phyloP scores from a whole-genome alignment of 2,113 vertebrate genomes.

The Chaetorhynchus papuensis region DNA sequence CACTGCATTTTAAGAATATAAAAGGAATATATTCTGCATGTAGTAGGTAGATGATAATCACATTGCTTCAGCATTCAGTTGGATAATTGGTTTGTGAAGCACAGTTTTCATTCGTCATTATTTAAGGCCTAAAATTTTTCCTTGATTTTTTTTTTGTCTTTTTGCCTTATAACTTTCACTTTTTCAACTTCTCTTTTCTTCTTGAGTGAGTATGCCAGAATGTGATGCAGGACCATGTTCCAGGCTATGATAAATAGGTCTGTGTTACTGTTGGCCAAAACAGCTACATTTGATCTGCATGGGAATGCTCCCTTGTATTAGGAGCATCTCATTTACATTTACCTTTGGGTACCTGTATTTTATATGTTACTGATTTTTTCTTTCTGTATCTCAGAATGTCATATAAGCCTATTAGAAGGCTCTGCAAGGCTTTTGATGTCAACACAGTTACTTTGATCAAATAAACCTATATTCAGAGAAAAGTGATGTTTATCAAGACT shows the following conservation, averaged over 20 bases:
- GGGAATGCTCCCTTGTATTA: background rate
- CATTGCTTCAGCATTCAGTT: background rate
- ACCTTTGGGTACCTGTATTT: background rate
- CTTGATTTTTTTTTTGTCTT: background rate
- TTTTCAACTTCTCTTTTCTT: background rate
- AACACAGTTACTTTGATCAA: background rate
- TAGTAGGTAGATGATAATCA: background rate
- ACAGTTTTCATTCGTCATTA: background rate
- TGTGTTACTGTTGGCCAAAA: background rate
- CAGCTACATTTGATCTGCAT: background rate
- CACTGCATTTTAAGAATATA: background rate
- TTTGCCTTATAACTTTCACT: background rate
- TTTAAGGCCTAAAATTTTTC: background rate
- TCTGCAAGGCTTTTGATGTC: background rate
- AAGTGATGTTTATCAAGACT: background rate
- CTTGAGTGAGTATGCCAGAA: background rate
- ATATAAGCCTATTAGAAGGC: background rate
- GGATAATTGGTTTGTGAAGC: background rate
- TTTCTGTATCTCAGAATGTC: background rate
- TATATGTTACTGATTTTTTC: background rate
- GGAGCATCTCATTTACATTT: background rate
- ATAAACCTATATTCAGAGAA: background rate
- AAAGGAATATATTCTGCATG: background rate
- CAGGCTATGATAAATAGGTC: background rate
- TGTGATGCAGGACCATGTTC: background rate